Evolutionary conservation across 2,113 vertebrate species (phyloP), one percentile per base, ranked within the genome.

Genomic region (Gymnorhina tibicen): DNA sequence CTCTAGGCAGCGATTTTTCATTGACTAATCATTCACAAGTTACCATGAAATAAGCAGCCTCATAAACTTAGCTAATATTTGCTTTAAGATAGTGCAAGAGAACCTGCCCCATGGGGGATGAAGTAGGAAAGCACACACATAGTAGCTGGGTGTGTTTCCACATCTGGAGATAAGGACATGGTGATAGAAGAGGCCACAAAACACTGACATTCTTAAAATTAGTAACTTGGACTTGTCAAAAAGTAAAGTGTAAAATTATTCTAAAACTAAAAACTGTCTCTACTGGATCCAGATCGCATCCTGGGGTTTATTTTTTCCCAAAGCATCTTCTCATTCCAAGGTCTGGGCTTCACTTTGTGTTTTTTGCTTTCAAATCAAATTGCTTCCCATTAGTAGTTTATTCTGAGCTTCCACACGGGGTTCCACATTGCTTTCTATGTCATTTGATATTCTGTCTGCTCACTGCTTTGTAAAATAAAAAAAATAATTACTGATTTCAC

Each of bases 21-120:
- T 15, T 94, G 75, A 89, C 73, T 96, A 96, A 95, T 96, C 64
- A 96, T 94, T 94, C 96, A 93, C 88, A 94, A 94, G 75, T 91
- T 93, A 70, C 55, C 1, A 19, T 53, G 88, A 91, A 95, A 91
- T 92, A 92, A 94, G 82, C 35, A 89, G 58, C 35, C 88, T 82
- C 73, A 89, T 96, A 97, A 96, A 94, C 73, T 68, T 68, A 53
- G 81, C 83, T 49, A 93, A 91, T 93, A 94, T 97, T 95, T 96
- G 87, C 84, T 78, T 92, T 93, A 84, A 87, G 93, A 91, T 81
- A 95, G n/a, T 66, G 68, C 33, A 68, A 83, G 28, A 85, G n/a
- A 92, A 39, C 73, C 93, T 86, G 77, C 2, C 50, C 39, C 47
- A 33, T 33, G 79, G 68, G 39, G 58, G 44, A 41, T 58, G 68